Conservation (phyloP, 2,113 vertebrate genomes). For the Patagioenas fasciata region DNA sequence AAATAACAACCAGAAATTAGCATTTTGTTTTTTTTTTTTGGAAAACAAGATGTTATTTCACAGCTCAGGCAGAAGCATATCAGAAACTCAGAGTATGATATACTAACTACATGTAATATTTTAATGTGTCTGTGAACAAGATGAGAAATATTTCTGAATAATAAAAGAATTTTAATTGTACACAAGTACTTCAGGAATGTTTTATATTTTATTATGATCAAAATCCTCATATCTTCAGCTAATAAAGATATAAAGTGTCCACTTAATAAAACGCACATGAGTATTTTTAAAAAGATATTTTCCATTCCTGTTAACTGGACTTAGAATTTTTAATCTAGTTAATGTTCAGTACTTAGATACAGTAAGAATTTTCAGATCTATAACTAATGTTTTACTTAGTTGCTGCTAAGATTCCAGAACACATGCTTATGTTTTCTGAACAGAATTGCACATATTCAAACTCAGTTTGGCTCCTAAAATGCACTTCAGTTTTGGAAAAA, state of each 20-base stretch:
- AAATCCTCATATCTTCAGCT: not conserved
- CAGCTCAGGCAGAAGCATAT: not conserved
- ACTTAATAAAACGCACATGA: not conserved
- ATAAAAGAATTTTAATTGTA: not conserved
- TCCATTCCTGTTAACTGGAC: not conserved
- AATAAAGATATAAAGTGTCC: not conserved
- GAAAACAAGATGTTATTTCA: not conserved
- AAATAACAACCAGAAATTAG: not conserved
- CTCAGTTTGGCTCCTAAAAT: not conserved
- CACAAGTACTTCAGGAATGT: not conserved
- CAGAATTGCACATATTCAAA: not conserved
- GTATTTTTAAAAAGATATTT: not conserved
- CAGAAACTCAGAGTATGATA: not conserved
- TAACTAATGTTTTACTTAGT: not conserved
- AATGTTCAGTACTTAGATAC: not conserved
- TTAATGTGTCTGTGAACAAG: fast-evolving
- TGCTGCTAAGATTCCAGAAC: not conserved
- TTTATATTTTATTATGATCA: not conserved
- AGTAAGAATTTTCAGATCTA: not conserved
- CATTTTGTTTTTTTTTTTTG: not conserved
- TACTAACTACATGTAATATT: not conserved
- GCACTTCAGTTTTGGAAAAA: no score
- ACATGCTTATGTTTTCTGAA: not conserved
- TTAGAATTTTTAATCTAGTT: not conserved
- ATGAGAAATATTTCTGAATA: not conserved